Evolutionary conservation across 2,888 invertebrate genomes (phyloP).

Genomic region (Stenichneumon culpator): DNA sequence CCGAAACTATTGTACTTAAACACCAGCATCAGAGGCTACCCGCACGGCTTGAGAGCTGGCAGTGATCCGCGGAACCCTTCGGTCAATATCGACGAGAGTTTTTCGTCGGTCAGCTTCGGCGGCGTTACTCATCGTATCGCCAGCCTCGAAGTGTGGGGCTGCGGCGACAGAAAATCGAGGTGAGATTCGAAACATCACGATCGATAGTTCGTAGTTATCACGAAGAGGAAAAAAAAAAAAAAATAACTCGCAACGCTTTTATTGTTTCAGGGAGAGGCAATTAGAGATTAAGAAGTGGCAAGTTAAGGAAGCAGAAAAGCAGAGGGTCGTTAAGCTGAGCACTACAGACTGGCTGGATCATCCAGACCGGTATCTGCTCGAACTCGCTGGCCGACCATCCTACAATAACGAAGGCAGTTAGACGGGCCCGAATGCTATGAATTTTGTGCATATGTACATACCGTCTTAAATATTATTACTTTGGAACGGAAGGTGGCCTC

Average conservation of each 20-base stretch:
- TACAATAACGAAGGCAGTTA: constrained; percentile 90
- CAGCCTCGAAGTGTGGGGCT: constrained; percentile 92
- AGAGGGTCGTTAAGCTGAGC: constrained; percentile 93
- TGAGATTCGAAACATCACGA: constrained; percentile 76
- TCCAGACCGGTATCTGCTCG: constrained; percentile 96
- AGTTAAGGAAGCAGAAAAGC: constrained; percentile 94
- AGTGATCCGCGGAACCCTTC: constrained; percentile 92
- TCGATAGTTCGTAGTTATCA: neutral
- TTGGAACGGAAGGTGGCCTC: constrained; percentile 30
- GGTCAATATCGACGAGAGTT: constrained; percentile 88
- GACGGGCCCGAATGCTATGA: constrained; percentile 52
- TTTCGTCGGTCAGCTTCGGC: constrained; percentile 80
- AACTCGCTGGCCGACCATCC: constrained; percentile 93
- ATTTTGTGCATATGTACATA: constrained; percentile 72
- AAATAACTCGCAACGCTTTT: neutral
- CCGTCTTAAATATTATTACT: constrained; percentile 57
- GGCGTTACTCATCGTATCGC: constrained; percentile 86
- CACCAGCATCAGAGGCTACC: constrained; percentile 93
- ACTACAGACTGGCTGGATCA: constrained; percentile 98
- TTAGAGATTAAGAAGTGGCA: constrained; percentile 97
- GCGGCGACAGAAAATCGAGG: constrained; percentile 90
- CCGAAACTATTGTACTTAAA: constrained; percentile 94
- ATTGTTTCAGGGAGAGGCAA: constrained; percentile 90
- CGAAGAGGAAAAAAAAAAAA: neutral
- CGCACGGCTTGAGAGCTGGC: constrained; percentile 93